phyloP scores from a whole-genome alignment of 2,797 vertebrate genomes.

The Xiphophorus birchmanni region DNA sequence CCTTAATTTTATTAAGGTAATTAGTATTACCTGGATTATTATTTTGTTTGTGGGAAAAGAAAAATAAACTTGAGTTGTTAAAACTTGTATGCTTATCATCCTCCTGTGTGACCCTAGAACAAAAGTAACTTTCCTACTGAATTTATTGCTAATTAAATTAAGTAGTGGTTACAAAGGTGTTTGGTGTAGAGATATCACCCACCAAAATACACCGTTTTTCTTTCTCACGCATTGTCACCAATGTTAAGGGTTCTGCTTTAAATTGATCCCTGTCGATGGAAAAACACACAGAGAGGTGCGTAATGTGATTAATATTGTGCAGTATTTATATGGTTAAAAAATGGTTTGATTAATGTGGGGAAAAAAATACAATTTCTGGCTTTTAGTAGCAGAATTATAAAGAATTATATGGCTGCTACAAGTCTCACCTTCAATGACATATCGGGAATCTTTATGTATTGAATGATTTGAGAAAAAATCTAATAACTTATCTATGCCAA shows the following conservation, averaged over 20 bases:
- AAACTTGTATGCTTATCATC: too few species aligned
- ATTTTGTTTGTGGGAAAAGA: too few species aligned
- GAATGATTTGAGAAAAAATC: conserved; percentile 46
- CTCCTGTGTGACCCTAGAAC: too few species aligned
- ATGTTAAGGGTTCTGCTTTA: conserved; percentile 66
- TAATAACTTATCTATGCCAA: conserved; percentile 60
- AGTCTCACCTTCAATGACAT: conserved; percentile 60
- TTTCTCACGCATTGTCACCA: conserved; percentile 31
- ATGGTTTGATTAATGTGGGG: conserved; percentile 57
- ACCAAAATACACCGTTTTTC: conserved; percentile 4
- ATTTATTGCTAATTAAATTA: too few species aligned
- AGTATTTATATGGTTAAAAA: conserved; percentile 73
- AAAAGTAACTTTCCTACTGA: too few species aligned
- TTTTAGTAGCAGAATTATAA: conserved; percentile 63
- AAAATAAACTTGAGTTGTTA: too few species aligned
- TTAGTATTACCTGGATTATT: too few species aligned
- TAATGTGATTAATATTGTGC: conserved; percentile 74
- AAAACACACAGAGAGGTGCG: conserved; percentile 48
- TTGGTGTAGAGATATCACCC: conserved; percentile 75
- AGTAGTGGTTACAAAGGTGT: conserved; percentile 13
- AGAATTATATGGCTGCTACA: conserved; percentile 74
- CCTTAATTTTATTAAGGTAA: too few species aligned
- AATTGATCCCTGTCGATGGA: conserved; percentile 62
- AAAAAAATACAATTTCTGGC: conserved; percentile 48
- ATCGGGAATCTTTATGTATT: conserved; percentile 59